These are phyloP conservation scores for Diarsia rubi DNA, from an alignment of 2,888 invertebrate species.

Conservation along the genomic window DNA sequence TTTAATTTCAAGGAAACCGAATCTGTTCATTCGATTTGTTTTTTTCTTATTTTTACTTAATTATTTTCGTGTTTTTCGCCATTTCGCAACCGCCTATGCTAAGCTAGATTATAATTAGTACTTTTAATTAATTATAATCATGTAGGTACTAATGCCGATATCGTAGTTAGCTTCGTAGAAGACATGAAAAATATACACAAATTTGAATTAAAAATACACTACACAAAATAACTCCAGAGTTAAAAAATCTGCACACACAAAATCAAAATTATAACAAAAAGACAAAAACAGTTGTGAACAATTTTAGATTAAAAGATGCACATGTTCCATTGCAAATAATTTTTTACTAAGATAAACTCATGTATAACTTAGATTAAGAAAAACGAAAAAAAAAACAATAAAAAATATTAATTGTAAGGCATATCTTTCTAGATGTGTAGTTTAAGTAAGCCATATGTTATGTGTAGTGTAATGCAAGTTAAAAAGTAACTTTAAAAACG, in stretches of 20 bases:
- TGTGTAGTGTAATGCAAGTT: conserved; percentile 35
- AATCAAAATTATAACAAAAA: conserved; percentile 29
- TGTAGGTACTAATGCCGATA: conserved; percentile 43
- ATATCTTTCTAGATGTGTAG: conserved; percentile 53
- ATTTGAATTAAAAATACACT: conserved; percentile 36
- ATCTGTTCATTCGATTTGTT: background rate
- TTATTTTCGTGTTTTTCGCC: conserved; percentile 45
- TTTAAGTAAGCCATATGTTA: conserved; percentile 38
- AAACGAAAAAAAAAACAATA: conserved; percentile 52
- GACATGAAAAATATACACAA: conserved; percentile 33
- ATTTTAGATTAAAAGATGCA: conserved; percentile 17
- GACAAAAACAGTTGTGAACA: conserved; percentile 36
- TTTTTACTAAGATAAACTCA: conserved; percentile 34
- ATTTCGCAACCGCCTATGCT: conserved; percentile 64
- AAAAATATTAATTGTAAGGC: conserved; percentile 56
- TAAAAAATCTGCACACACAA: conserved; percentile 55
- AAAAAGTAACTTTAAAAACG: conserved; percentile 35
- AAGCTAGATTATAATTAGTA: conserved; percentile 43
- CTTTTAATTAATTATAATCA: conserved; percentile 36
- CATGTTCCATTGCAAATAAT: conserved; percentile 33
- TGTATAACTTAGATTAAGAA: conserved; percentile 55
- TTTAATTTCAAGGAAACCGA: conserved; percentile 25
- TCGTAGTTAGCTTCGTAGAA: conserved; percentile 47
- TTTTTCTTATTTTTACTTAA: conserved; percentile 63
- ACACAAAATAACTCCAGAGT: conserved; percentile 54